These are phyloP conservation scores for Sandelia bainsii DNA, from an alignment of 2,797 vertebrate species.

Conservation along the genomic window DNA sequence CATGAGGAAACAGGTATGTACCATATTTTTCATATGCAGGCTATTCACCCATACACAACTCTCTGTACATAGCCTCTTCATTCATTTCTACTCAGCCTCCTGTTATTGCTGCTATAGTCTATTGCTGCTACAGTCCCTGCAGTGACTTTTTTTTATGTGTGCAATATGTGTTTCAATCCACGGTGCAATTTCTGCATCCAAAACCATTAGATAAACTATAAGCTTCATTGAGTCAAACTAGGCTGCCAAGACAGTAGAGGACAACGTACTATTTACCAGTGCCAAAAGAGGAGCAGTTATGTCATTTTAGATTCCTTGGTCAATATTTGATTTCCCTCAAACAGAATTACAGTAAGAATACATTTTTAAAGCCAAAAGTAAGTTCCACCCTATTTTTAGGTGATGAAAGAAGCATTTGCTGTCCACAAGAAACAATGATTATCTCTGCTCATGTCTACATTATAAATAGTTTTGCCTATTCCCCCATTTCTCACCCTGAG, in stretches of 20 bases:
- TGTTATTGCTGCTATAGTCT: not conserved
- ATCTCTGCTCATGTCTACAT: slow-evolving; percentile 5
- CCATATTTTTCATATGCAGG: not conserved
- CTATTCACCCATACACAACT: not conserved
- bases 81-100: not conserved
- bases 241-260: slow-evolving; percentile 20
- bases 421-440: slow-evolving; percentile 34
- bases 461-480: slow-evolving; percentile 9
- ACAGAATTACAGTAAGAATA: slow-evolving; percentile 11
- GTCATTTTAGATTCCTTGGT: slow-evolving; percentile 6
- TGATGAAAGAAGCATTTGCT: slow-evolving; percentile 1
- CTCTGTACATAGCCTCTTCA: not conserved
- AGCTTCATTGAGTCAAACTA: slow-evolving; percentile 40
- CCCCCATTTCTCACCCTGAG: not conserved
- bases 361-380: slow-evolving; percentile 19
- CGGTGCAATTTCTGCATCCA: slow-evolving; percentile 23
- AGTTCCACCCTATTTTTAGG: not conserved
- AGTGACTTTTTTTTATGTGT: slow-evolving; percentile 8
- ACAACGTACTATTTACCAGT: slow-evolving; percentile 1
- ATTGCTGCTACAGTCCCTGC: slow-evolving; percentile 1
- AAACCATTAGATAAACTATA: slow-evolving; percentile 33
- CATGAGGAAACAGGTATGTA: slow-evolving; percentile 96
- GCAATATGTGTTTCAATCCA: slow-evolving; percentile 25
- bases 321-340: slow-evolving; percentile 22
- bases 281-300: slow-evolving; percentile 8